Conservation (phyloP, 1,140 invertebrate species). For the Proales similis region DNA sequence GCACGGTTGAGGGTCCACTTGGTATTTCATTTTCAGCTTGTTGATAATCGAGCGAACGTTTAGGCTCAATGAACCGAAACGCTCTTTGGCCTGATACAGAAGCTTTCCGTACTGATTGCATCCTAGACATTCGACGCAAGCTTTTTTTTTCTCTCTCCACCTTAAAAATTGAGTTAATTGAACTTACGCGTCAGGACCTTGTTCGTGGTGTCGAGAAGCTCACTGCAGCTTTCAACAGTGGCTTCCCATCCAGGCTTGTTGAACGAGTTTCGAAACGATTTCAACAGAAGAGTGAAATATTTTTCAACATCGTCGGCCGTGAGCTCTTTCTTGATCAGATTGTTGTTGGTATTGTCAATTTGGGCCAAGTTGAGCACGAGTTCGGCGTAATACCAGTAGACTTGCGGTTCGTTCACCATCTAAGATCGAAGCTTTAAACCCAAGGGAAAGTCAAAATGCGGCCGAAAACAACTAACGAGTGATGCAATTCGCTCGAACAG, state of each 20-base stretch:
- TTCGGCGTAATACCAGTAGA: slow-evolving; percentile 36
- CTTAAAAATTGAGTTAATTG: not conserved
- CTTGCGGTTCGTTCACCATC: slow-evolving; percentile 28
- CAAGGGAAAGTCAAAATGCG: too few species aligned
- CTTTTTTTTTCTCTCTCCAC: too few species aligned
- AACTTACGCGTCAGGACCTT: slow-evolving; percentile 5
- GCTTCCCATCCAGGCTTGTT: slow-evolving; percentile 27
- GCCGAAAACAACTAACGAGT: too few species aligned
- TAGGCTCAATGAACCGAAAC: slow-evolving; percentile 21
- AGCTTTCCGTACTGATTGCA: slow-evolving; percentile 21
- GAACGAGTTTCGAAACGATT: slow-evolving; percentile 23
- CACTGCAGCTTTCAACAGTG: slow-evolving; percentile 13
- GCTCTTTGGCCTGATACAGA: not conserved
- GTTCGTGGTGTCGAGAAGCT: slow-evolving; percentile 1
- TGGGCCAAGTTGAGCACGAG: slow-evolving; percentile 16
- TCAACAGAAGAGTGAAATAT: slow-evolving; percentile 26
- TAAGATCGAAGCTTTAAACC: too few species aligned
- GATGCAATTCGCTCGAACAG: slow-evolving; percentile 72
- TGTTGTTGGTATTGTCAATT: slow-evolving; percentile 31
- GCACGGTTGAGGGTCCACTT: slow-evolving; percentile 7
- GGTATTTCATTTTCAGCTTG: slow-evolving; percentile 33
- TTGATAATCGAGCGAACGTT: slow-evolving; percentile 12
- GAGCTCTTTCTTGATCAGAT: not conserved
- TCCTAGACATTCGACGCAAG: slow-evolving; percentile 2
- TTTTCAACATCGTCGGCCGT: slow-evolving; percentile 17